Evolutionary conservation across 2,797 vertebrate species (phyloP).

Genomic region (Antrozous pallidus): DNA sequence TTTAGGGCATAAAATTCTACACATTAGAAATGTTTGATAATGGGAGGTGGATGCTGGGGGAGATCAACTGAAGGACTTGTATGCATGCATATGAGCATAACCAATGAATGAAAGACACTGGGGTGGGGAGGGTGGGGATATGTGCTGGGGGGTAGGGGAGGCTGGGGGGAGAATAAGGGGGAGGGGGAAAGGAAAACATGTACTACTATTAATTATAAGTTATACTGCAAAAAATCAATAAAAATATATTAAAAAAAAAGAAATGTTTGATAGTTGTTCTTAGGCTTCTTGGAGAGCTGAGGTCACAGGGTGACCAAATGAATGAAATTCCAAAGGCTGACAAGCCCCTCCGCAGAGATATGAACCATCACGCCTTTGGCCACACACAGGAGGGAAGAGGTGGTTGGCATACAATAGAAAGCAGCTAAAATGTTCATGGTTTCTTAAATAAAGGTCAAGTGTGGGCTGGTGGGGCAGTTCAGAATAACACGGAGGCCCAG

Average conservation of each 20-base stretch:
- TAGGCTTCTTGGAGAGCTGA: not conserved
- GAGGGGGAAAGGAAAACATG: no score
- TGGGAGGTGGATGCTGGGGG: no score
- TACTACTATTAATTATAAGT: no score
- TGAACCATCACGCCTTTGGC: not conserved
- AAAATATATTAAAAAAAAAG: no score
- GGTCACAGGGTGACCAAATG: not conserved
- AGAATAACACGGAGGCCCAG: not conserved
- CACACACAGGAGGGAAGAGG: not conserved
- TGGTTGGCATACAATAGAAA: not conserved
- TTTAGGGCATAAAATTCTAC: not conserved
- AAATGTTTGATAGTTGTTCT: not conserved
- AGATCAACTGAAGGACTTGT: no score
- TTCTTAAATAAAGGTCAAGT: not conserved
- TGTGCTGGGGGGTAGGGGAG: no score
- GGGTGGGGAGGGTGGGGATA: no score
- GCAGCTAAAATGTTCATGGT: not conserved
- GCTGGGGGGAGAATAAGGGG: no score
- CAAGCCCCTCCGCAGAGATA: not conserved
- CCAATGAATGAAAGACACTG: no score
- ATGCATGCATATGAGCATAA: no score
- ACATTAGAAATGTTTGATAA: not conserved
- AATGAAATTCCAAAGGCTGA: not conserved
- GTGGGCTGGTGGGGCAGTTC: not conserved
- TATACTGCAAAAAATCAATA: no score